Conservation (phyloP, 1,140 invertebrate genomes). For the Tetraneura akinire region DNA sequence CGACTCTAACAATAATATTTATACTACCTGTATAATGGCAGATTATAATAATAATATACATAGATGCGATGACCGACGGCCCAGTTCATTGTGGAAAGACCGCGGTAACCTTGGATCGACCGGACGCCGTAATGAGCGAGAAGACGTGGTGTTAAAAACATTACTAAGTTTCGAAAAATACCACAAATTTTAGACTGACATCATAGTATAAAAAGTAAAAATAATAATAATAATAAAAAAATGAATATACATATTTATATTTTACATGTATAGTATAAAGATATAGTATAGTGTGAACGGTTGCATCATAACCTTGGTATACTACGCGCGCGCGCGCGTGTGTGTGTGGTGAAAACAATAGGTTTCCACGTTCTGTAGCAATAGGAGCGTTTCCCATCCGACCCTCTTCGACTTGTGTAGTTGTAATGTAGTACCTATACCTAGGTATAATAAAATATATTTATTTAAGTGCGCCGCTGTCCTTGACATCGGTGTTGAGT, state of each 20-base stretch:
- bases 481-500: slow-evolving; percentile 28
- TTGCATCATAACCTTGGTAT: slow-evolving; percentile 49
- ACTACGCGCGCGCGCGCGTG: no score
- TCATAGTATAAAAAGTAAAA: background rate
- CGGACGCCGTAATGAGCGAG: slow-evolving; percentile 50
- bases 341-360: slow-evolving; percentile 41
- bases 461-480: slow-evolving; percentile 22
- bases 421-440: no score
- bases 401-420: slow-evolving; percentile 26
- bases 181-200: slow-evolving; percentile 47
- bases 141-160: slow-evolving; percentile 46
- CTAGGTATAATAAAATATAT: no score
- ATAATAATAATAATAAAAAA: no score
- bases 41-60: no score
- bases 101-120: slow-evolving; percentile 45
- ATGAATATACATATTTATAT: slow-evolving; percentile 21
- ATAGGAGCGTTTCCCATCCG: slow-evolving; percentile 41
- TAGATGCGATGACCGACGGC: slow-evolving; percentile 44
- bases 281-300: slow-evolving; percentile 2
- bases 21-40: slow-evolving; percentile 31
- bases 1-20: slow-evolving; percentile 28
- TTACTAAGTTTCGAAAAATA: slow-evolving; percentile 46
- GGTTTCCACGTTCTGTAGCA: slow-evolving; percentile 50
- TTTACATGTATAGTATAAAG: background rate
- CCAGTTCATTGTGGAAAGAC: slow-evolving; percentile 47